Evolutionary conservation across 53 echinoderm and acorn worm species (phyloP).

Genomic region (Astropecten irregularis): DNA sequence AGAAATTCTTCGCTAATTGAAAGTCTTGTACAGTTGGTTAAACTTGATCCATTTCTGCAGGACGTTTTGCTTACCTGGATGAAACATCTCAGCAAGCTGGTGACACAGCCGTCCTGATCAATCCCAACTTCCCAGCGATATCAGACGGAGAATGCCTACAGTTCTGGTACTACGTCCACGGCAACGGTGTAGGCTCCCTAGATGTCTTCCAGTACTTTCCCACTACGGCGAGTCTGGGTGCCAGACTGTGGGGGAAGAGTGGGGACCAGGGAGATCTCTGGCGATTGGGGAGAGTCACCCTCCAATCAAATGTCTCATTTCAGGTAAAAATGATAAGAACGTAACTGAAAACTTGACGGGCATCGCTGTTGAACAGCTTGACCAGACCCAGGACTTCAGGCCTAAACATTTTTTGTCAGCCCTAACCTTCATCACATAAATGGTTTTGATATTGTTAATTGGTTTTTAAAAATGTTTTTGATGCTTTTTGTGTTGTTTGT

Average conservation of each 20-base stretch:
- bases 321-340: too few species aligned
- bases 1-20: too few species aligned
- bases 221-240: constrained; percentile 26
- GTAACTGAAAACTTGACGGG: too few species aligned
- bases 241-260: constrained; percentile 30
- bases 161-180: constrained; percentile 89
- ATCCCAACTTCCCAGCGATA: constrained; percentile 46
- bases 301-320: constrained; percentile 11
- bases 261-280: constrained; percentile 62
- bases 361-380: too few species aligned
- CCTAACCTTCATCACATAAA: too few species aligned
- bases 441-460: too few species aligned
- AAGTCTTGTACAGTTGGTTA: too few species aligned
- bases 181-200: constrained; percentile 43
- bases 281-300: constrained; percentile 29
- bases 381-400: neutral
- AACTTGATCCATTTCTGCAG: too few species aligned
- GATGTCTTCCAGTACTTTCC: constrained; percentile 45
- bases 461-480: too few species aligned
- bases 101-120: constrained; percentile 39
- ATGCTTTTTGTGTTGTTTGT: too few species aligned
- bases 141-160: constrained; percentile 64
- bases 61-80: constrained; percentile 52
- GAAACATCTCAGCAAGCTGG: constrained; percentile 10
- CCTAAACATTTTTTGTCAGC: too few species aligned